These are phyloP conservation scores for Decapterus maruadsi DNA, from an alignment of 2,797 vertebrate species.

Conservation along the genomic window DNA sequence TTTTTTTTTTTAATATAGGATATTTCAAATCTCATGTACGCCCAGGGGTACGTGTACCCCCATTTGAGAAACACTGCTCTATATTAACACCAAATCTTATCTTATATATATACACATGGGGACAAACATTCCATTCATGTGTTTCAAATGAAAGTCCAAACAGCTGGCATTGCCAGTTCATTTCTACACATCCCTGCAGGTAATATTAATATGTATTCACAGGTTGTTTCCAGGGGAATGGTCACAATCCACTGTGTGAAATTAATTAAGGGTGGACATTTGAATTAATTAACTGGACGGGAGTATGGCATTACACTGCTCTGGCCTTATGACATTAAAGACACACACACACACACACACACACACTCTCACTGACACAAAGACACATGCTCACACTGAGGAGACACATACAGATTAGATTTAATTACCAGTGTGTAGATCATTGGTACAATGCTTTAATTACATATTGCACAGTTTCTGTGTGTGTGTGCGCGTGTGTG, in stretches of 20 bases:
- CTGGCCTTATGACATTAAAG: conserved; percentile 74
- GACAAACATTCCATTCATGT: background rate
- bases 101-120: background rate
- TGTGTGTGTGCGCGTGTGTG: too few species aligned
- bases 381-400: conserved; percentile 33
- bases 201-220: conserved; percentile 65
- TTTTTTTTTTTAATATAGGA: too few species aligned
- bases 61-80: too few species aligned
- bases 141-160: conserved; percentile 11
- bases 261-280: conserved; percentile 81
- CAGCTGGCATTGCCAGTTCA: background rate
- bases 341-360: conserved; percentile 41
- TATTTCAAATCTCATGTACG: too few species aligned
- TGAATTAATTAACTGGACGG: conserved; percentile 79
- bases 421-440: conserved; percentile 76
- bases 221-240: conserved; percentile 66
- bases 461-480: conserved; percentile 61
- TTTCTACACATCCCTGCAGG: conserved; percentile 32
- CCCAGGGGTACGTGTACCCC: too few species aligned
- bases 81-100: background rate
- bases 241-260: conserved; percentile 69
- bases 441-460: conserved; percentile 72
- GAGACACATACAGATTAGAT: conserved; percentile 64
- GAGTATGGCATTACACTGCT: conserved; percentile 72
- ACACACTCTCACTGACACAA: conserved; percentile 1